phyloP scores from a whole-genome alignment of 2,113 vertebrate species.

The Galemys pyrenaicus region DNA sequence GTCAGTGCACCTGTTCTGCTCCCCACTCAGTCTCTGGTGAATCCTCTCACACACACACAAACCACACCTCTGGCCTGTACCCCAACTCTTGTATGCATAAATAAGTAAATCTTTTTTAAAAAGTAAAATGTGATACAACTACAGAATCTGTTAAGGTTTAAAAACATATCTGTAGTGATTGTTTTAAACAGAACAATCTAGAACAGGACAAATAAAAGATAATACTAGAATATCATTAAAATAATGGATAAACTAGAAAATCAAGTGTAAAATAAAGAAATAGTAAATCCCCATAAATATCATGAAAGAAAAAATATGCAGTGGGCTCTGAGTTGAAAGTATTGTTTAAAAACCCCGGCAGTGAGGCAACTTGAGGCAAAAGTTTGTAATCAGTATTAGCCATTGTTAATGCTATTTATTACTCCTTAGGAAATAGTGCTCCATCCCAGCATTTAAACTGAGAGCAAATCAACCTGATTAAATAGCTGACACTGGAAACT shows the following conservation, averaged over 20 bases:
- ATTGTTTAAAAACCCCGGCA: not conserved
- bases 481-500: not conserved
- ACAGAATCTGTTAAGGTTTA: not conserved
- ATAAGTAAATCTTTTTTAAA: no score
- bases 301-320: not conserved
- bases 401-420: not conserved
- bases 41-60: no score
- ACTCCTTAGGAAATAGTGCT: not conserved
- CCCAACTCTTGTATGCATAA: no score
- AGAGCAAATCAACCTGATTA: not conserved
- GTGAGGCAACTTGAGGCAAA: not conserved
- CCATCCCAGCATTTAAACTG: not conserved
- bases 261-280: not conserved
- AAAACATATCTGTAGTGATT: not conserved
- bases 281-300: not conserved
- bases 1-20: no score
- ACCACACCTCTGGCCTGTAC: no score
- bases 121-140: not conserved
- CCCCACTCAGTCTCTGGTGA: no score
- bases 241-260: conserved; percentile 13
- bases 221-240: not conserved
- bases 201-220: not conserved
- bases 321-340: not conserved
- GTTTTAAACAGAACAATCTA: not conserved
- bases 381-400: not conserved